Base-by-base conservation (phyloP, 2,888 invertebrate species). In the Stenodema calcarata region DNA sequence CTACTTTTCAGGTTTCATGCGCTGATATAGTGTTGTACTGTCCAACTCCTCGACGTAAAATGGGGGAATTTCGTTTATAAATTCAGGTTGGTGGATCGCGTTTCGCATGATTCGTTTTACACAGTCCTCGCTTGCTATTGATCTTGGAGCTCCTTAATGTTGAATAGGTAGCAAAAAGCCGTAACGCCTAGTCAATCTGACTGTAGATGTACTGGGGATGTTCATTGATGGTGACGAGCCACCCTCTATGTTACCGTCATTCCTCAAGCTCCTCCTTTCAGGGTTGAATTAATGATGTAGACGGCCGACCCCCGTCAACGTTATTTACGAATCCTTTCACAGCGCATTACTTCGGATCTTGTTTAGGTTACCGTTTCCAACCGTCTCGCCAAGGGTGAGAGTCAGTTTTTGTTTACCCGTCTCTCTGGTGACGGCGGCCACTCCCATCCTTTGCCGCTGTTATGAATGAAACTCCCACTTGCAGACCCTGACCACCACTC, bases 401-500 rank as follows among this genome's bases (percentile, higher is more conserved):
- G 41, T 73, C 41, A 73, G 18, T 18, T 73, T 35, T 35, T 16
- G 73, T 35, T 78, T 42, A 42, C 44, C 47, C 50, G 54, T 80
- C n/a, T 27, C 54, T 30, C 14, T 80, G 80, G 80, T 28, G 47
- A 80, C 80, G 1, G 28, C 42, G 28, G 18, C 62, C 35, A 62
- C 62, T 62, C 62, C 62, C 62, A 18, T 9, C 4, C 62, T 62
- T 30, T 7, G 69, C 23, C 41, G 69, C 6, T 23, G n/a, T 81
- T 50, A 54, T 81, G 81, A 81, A 81, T 69, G 82, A 35, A 70
- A 30, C 69, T 69, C 69, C 80, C 80, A 47, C 54, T 80, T 30
- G 7, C 80, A 30, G 47, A 54, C 82, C 82, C 69, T 82, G 82
- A 82, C 82, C 82, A 69, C 82, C 69, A 69, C 82, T 54, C 44